Base-by-base conservation (phyloP, 2,113 vertebrate species). In the Callocephalon fimbriatum region DNA sequence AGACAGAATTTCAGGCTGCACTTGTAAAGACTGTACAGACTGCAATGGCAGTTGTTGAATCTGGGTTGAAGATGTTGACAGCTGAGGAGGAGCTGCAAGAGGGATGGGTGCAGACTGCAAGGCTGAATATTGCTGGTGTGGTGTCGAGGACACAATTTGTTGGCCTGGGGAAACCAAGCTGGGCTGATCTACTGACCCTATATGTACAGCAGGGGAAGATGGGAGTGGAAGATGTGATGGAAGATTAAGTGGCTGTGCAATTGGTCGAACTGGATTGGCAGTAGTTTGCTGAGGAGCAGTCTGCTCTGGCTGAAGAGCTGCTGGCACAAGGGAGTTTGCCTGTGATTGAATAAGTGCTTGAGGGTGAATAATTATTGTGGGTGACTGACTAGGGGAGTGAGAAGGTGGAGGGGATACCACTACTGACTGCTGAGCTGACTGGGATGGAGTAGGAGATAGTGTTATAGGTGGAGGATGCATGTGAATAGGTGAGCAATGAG, bases 1-100 rank as follows among this genome's bases (percentile, higher is more conserved):
- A 84, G 98, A 98, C 27, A 99, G 97, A 95, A 98, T 98, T 95
- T 98, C 98, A 67, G 99, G 98, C 97, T 99, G 99, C 61, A 99
- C 97, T 70, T 99, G 98, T 92, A 99, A 95, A 81, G 99, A 98
- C 50, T 98, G 99, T 96, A 99, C 98, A 9, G 99, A 98, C 90
- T 98, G 98, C 93, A 99, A 87, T 1, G 99, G 98, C 47, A 99
- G 97, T 45, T 97, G 98, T 65, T 99, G 99, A n/a, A 98, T 97
- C 73, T 99, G 98, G 53, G 98, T 53, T 6, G 99, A 98, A 91
- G 98, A 98, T 13, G 98, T 62, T 2, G 98, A 97, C 79, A 99
- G 95, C 95, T 98, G 98, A 27, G 98, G 98, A 65, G 99, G 97
- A 71, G 98, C 97, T 42, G 98, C 96, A 47, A 97, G 97, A 48